A percentile compares a stretch with the other conserved stretches of the same genome.
Conservation (phyloP, 2,888 invertebrate species). For the Scaeva pyrastri region DNA sequence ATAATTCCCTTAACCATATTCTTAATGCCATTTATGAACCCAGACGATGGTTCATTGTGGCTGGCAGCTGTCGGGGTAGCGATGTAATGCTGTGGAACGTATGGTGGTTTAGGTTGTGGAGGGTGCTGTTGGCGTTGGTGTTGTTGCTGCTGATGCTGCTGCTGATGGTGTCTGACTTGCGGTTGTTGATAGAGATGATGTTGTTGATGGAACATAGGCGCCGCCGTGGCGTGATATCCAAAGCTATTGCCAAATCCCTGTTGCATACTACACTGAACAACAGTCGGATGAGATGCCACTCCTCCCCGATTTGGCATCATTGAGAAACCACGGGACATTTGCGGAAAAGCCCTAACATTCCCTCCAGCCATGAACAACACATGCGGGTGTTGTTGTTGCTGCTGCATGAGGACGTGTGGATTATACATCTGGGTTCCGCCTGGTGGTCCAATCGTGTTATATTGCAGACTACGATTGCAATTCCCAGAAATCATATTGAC, state of each 20-base stretch:
- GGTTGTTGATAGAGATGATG: conserved; percentile 41
- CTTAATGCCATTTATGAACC: conserved; percentile 75
- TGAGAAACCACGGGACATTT: conserved; percentile 54
- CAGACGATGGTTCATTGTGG: conserved; percentile 36
- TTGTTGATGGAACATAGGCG: conserved; percentile 36
- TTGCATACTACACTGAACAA: conserved; percentile 54
- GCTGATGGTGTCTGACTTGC: conserved; percentile 20
- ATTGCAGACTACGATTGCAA: conserved; percentile 69
- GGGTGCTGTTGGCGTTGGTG: conserved; percentile 20
- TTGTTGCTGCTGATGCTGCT: conserved; percentile 10
- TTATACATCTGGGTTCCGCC: conserved; percentile 8
- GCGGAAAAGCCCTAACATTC: conserved; percentile 35
- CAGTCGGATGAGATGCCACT: conserved; percentile 7
- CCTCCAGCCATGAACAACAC: conserved; percentile 62
- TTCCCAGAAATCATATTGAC: conserved; percentile 68
- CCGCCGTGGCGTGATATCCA: conserved; percentile 16
- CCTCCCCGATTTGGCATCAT: conserved; percentile 35
- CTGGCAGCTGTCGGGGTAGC: conserved; percentile 6
- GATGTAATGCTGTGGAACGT: conserved; percentile 45
- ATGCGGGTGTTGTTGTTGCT: conserved; percentile 47
- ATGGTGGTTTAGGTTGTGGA: conserved; percentile 2
- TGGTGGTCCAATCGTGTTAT: conserved; percentile 50
- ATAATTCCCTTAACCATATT: conserved; percentile 76
- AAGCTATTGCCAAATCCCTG: conserved; percentile 45
- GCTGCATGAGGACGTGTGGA: conserved; percentile 21